These are phyloP conservation scores for Pantherophis alleghaniensis DNA, from an alignment of 2,797 vertebrate genomes.

Conservation along the genomic window DNA sequence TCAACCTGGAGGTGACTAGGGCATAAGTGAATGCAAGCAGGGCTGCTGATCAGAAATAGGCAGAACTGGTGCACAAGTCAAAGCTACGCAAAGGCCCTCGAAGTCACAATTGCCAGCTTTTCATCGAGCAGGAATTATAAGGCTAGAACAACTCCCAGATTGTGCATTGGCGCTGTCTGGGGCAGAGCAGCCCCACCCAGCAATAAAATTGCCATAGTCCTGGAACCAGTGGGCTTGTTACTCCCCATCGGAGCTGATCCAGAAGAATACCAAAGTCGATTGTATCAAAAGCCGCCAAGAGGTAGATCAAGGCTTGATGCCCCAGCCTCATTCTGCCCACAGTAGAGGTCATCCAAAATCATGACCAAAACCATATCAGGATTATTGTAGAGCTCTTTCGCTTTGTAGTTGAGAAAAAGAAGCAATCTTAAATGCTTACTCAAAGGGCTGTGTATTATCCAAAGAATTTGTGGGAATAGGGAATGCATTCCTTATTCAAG, in stretches of 20 bases:
- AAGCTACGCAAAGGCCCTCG: neutral
- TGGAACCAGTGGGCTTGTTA: neutral
- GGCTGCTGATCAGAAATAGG: neutral
- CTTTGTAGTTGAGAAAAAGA: neutral
- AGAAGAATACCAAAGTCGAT: neutral
- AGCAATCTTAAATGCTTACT: neutral
- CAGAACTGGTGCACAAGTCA: neutral
- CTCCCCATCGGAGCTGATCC: neutral
- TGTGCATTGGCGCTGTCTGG: neutral
- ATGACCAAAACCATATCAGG: neutral
- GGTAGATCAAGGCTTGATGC: neutral
- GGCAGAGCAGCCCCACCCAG: neutral
- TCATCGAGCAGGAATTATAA: neutral
- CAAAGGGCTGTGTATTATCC: neutral
- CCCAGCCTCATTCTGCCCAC: neutral
- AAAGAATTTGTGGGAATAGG: neutral
- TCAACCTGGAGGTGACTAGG: neutral
- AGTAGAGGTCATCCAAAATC: neutral
- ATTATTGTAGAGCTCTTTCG: neutral
- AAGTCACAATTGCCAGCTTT: neutral
- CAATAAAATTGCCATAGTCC: neutral
- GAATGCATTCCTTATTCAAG: neutral
- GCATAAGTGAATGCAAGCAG: neutral
- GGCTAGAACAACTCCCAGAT: neutral
- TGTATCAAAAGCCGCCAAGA: neutral